Percentiles rank a stretch among this genome's conserved stretches.
Evolutionary conservation across 2,888 invertebrate species (phyloP).

Genomic region (Drosophila formosana): DNA sequence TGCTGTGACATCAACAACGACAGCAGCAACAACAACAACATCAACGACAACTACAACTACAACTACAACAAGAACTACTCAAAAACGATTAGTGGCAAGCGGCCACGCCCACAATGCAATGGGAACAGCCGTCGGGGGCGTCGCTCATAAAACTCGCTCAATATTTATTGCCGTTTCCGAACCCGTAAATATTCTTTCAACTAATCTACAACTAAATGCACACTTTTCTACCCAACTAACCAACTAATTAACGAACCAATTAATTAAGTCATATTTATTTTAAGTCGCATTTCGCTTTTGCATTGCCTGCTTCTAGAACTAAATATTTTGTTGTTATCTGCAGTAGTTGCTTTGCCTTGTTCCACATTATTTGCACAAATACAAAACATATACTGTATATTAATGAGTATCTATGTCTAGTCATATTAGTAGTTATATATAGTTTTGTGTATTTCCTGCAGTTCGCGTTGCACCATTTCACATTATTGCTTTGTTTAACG

Average conservation of each 20-base stretch:
- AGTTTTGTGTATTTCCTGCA: conserved; percentile 28
- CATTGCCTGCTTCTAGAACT: conserved; percentile 15
- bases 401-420: neutral
- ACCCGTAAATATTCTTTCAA: conserved; percentile 71
- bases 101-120: conserved; percentile 44
- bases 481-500: conserved; percentile 18
- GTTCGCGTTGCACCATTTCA: conserved; percentile 17
- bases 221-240: conserved; percentile 4
- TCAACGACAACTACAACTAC: conserved; percentile 41
- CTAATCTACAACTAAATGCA: conserved; percentile 8
- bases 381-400: conserved; percentile 4
- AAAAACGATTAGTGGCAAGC: conserved; percentile 43
- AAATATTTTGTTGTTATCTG: conserved; percentile 26
- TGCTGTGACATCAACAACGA: conserved; percentile 13
- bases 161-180: conserved; percentile 63
- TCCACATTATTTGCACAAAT: conserved; percentile 16
- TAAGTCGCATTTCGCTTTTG: conserved; percentile 10
- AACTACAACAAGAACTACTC: conserved; percentile 52
- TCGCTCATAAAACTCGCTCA: conserved; percentile 51
- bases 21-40: conserved; percentile 39
- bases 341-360: conserved; percentile 28
- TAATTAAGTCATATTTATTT: conserved; percentile 21
- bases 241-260: conserved; percentile 19
- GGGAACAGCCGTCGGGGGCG: conserved; percentile 14
- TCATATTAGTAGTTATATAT: conserved; percentile 2